Evolutionary conservation across 2,113 vertebrate species (phyloP).

Genomic region (Polypterus senegalus): DNA sequence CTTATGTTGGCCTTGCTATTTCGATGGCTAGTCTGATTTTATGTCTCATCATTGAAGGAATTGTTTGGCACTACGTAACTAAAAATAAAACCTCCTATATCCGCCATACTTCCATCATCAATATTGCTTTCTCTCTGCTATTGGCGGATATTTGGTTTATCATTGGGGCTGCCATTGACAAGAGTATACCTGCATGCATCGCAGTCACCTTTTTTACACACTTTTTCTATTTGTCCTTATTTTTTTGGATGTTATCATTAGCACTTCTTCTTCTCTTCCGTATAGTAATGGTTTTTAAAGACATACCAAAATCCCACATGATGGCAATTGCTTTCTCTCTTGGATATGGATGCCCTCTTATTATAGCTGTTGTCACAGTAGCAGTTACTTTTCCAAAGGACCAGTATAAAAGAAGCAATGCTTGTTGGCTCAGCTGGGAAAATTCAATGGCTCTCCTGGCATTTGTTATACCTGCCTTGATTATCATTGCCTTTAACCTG

Average conservation of each 20-base stretch:
- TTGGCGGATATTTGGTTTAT: slow-evolving; percentile 68
- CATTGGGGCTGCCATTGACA: slow-evolving; percentile 26
- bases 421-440: slow-evolving; percentile 75
- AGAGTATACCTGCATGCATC: slow-evolving; percentile 36
- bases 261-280: slow-evolving; percentile 69
- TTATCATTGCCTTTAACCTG: slow-evolving; percentile 61
- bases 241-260: slow-evolving; percentile 83
- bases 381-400: slow-evolving; percentile 46
- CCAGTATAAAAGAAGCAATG: slow-evolving; percentile 41
- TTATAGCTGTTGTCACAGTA: slow-evolving; percentile 63
- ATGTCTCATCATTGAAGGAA: slow-evolving; percentile 56
- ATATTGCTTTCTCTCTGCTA: slow-evolving; percentile 61
- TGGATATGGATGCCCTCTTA: slow-evolving; percentile 67
- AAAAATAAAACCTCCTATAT: slow-evolving; percentile 61
- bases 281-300: slow-evolving; percentile 56
- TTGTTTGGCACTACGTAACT: slow-evolving; percentile 56
- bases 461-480: slow-evolving; percentile 62
- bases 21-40: slow-evolving; percentile 61
- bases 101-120: slow-evolving; percentile 67
- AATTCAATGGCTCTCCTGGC: slow-evolving; percentile 63
- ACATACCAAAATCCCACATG: slow-evolving; percentile 54
- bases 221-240: slow-evolving; percentile 74
- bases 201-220: slow-evolving; percentile 71
- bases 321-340: slow-evolving; percentile 47
- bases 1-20: slow-evolving; percentile 53